Evolutionary conservation across 1,140 invertebrate species (phyloP).

Genomic region (Drosophila baimaii): DNA sequence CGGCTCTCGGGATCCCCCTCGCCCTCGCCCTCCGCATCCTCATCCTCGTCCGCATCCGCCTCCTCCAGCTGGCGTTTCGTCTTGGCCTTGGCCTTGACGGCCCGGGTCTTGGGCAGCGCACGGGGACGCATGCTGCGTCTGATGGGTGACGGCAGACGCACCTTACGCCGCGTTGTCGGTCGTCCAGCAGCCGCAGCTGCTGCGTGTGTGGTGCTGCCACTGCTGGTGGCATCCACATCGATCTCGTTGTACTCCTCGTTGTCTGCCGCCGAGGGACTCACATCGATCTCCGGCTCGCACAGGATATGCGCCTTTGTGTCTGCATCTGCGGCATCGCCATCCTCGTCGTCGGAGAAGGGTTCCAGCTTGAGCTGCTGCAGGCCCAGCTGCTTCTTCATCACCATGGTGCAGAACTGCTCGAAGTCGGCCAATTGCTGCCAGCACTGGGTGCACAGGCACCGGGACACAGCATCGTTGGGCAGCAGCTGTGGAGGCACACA

Average conservation of each 20-base stretch:
- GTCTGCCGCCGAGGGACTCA: slow-evolving; percentile 21
- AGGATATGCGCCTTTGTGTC: slow-evolving; percentile 40
- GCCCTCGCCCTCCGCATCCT: slow-evolving; percentile 1
- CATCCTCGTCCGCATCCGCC: slow-evolving; percentile 11
- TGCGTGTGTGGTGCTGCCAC: background rate
- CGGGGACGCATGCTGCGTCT: slow-evolving; percentile 36
- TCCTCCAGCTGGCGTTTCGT: slow-evolving; percentile 23
- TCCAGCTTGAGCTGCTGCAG: slow-evolving; percentile 46
- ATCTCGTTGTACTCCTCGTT: slow-evolving; percentile 43
- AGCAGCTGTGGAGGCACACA: slow-evolving; percentile 20
- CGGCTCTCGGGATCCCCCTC: slow-evolving; percentile 18
- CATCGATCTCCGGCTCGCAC: slow-evolving; percentile 53
- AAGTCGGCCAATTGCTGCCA: slow-evolving; percentile 54
- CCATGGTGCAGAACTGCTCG: slow-evolving; percentile 47
- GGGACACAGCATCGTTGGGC: slow-evolving; percentile 31
- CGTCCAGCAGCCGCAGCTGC: background rate
- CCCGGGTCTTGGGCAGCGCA: background rate
- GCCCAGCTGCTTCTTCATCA: slow-evolving; percentile 44
- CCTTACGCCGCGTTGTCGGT: background rate
- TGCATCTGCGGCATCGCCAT: slow-evolving; percentile 6
- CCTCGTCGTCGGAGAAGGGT: slow-evolving; percentile 30
- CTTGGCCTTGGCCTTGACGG: slow-evolving; percentile 19
- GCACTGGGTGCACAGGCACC: slow-evolving; percentile 41
- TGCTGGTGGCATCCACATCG: slow-evolving; percentile 21
- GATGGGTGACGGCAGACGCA: slow-evolving; percentile 17